Base-by-base conservation (phyloP, 2,113 vertebrate species). In the Dasyprocta punctata region DNA sequence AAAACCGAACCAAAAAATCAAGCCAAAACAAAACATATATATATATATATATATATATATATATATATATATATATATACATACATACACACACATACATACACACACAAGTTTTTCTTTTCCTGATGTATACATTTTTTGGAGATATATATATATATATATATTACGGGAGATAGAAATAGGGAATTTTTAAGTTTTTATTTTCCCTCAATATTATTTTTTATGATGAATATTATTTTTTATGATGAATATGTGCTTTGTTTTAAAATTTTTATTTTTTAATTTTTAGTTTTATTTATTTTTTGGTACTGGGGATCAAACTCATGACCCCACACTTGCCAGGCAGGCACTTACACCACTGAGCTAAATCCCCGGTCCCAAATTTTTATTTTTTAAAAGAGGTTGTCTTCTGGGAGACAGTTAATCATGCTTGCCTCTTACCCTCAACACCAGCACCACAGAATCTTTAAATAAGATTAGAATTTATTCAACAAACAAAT, bases 401-500 rank as follows among this genome's bases (percentile, higher is more conserved):
- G 56, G 0, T 56, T 96, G 41, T 90, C 36, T 97, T 96, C 82
- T 81, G 47, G 61, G 75, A 90, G 6, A 63, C 22, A 89, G 77
- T 49, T 78, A 36, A 56, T 75, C 24, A 87, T 91, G 38, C 26
- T 87, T 95, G 41, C 4, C 10, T 86, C 54, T 89, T 83, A 88
- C 54, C 61, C 12, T 84, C 38, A 88, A 44, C 20, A 92, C 65
- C 41, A 87, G 61, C 44, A 89, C 24, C 41, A 92, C 19, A 38
- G 8, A 95, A 26, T 77, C 67, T 95, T 19, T 92, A 95, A 93
- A 84, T 77, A 75, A 96, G 93, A 97, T 73, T 93, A 52, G 36
- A 94, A 94, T 91, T 94, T 84, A 95, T 83, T 96, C 44, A 92
- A 67, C 24, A 94, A 86, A 89, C 44, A 94, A 54, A 69, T 89